Conservation (phyloP, 2,797 vertebrate genomes). For the Gymnothorax reevesii region DNA sequence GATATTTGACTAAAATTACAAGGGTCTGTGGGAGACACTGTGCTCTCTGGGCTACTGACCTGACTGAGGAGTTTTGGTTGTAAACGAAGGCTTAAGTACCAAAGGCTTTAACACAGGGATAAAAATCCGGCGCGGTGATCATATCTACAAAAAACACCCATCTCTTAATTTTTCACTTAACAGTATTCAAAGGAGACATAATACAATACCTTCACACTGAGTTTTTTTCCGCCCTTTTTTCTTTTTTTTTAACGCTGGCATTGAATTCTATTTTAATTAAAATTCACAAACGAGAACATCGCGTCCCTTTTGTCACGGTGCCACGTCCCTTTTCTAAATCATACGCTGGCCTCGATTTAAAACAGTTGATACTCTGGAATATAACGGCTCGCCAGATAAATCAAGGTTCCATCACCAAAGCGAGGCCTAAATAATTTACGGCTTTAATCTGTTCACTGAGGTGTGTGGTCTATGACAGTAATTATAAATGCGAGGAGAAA, state of each 20-base stretch:
- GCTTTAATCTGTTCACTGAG: conserved; percentile 99
- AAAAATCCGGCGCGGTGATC: neutral
- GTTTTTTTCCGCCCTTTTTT: conserved; percentile 25
- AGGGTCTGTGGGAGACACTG: neutral
- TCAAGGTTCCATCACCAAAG: conserved; percentile 90
- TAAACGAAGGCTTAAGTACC: neutral
- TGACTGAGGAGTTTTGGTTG: neutral
- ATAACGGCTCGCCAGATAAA: conserved; percentile 93
- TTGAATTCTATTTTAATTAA: conserved; percentile 55
- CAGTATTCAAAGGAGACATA: neutral
- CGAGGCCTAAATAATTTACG: conserved; percentile 99
- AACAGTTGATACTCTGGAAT: conserved; percentile 91
- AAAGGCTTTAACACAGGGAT: neutral
- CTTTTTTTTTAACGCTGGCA: conserved; percentile 35
- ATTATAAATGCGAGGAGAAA: conserved; percentile 99
- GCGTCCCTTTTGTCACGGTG: conserved; percentile 46
- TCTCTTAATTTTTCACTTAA: neutral
- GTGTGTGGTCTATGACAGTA: conserved; percentile 99
- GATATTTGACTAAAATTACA: neutral
- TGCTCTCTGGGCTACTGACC: neutral
- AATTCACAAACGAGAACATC: conserved; percentile 58
- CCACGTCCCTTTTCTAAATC: conserved; percentile 64
- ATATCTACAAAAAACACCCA: neutral
- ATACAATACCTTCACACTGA: conserved; percentile 27
- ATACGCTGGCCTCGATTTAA: conserved; percentile 77